Evolutionary conservation across 92 coral and sea anemone genomes (phyloP).

Genomic region (Bergia sp.): DNA sequence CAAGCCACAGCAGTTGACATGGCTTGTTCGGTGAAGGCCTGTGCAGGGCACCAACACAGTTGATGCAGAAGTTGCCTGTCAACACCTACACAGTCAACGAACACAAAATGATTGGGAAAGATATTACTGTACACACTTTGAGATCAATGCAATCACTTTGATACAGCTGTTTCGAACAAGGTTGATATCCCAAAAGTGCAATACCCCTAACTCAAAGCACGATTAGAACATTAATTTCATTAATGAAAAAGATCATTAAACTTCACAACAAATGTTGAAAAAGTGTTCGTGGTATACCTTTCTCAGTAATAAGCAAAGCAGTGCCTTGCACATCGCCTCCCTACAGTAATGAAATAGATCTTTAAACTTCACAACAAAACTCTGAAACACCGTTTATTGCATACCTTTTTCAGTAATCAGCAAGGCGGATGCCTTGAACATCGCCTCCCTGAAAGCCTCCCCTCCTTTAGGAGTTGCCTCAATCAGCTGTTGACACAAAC

Average conservation of each 20-base stretch:
- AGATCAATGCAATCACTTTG: no score
- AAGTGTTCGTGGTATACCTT: constrained; percentile 44
- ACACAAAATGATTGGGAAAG: background rate
- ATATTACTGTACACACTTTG: no score
- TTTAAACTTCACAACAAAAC: background rate
- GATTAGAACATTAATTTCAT: no score
- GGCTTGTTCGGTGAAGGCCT: constrained; percentile 85
- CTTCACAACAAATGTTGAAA: background rate
- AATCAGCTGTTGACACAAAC: constrained; percentile 71
- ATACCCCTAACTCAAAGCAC: no score
- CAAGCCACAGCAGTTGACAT: constrained; percentile 92
- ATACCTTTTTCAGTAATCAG: constrained; percentile 76
- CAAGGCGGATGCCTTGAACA: constrained; percentile 91
- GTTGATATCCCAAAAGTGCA: background rate
- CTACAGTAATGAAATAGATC: background rate
- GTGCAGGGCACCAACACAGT: constrained; percentile 94
- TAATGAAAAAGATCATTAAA: background rate
- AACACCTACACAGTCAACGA: constrained; percentile 56
- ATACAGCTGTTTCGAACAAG: no score
- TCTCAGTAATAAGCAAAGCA: constrained; percentile 78
- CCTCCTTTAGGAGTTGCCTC: constrained; percentile 57
- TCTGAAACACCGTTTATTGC: background rate
- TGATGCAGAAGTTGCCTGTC: constrained; percentile 78
- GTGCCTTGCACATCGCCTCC: constrained; percentile 93
- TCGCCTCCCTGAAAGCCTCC: constrained; percentile 80